Percentiles rank a stretch among this genome's conserved stretches.
Conservation (phyloP, 2,888 invertebrate genomes). For the Stenolophus ochropezus region DNA sequence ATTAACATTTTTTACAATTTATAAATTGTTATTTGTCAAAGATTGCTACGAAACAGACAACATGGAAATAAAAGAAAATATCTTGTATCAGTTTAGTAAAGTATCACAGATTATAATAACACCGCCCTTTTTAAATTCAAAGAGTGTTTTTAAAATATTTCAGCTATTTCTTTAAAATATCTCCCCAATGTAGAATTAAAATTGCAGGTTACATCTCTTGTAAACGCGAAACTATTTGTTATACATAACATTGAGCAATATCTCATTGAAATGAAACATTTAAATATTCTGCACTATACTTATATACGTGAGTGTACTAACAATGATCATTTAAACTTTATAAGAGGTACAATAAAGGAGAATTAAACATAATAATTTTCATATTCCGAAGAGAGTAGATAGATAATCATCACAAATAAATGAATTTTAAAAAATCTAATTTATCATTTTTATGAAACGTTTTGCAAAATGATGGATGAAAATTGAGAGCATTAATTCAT, state of each 20-base stretch:
- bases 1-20: too few species aligned
- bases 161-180: neutral
- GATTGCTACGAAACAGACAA: too few species aligned
- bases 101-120: too few species aligned
- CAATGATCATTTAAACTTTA: neutral
- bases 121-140: too few species aligned
- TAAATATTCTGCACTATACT: constrained; percentile 12
- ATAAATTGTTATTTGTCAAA: too few species aligned
- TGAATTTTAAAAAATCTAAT: too few species aligned
- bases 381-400: neutral
- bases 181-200: neutral
- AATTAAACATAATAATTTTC: neutral
- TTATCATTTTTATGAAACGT: too few species aligned
- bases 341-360: constrained; percentile 14
- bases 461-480: neutral
- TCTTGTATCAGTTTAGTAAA: too few species aligned
- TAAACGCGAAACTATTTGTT: constrained; percentile 1
- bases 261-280: neutral
- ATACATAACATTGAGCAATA: constrained; percentile 6
- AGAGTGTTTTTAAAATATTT: neutral
- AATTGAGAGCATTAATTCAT: neutral
- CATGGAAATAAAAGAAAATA: too few species aligned
- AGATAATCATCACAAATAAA: neutral
- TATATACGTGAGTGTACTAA: neutral
- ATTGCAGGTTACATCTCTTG: neutral